phyloP scores from a whole-genome alignment of 2,113 vertebrate genomes.

The Passer montanus region DNA sequence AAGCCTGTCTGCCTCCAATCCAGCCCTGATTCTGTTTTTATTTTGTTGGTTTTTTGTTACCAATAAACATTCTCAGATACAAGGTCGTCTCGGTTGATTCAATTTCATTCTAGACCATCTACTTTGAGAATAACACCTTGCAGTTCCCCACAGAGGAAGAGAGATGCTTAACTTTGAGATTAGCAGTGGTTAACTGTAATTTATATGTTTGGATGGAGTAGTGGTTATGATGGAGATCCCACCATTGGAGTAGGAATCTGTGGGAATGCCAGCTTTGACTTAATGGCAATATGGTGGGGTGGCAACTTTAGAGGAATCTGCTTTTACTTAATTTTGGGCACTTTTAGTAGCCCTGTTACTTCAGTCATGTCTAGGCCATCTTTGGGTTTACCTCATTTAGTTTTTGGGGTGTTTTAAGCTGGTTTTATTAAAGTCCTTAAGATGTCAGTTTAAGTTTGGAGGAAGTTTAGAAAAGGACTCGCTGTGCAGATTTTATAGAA shows the following conservation, averaged over 20 bases:
- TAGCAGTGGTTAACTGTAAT: background rate
- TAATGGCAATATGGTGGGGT: too few relatives aligned
- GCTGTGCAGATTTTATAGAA: background rate
- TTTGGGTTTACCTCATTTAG: background rate
- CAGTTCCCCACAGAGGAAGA: background rate
- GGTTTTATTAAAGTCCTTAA: background rate
- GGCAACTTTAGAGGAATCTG: background rate
- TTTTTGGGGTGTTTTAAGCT: background rate
- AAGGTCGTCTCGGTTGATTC: rapidly evolving
- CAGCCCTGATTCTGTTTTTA: too few relatives aligned
- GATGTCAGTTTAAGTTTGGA: background rate
- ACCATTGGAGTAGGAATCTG: background rate
- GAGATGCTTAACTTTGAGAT: background rate
- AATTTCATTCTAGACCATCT: too few relatives aligned
- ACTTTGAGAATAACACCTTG: rapidly evolving
- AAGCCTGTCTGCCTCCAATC: background rate
- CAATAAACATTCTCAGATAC: background rate
- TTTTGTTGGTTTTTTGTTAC: rapidly evolving
- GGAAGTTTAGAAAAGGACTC: background rate
- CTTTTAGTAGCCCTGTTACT: background rate
- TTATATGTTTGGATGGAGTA: rapidly evolving
- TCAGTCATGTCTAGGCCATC: background rate
- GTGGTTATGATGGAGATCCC: background rate
- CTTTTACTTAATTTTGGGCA: background rate
- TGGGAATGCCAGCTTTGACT: background rate